A percentile compares a stretch with the other conserved stretches of the same genome.
phyloP scores from a whole-genome alignment of 2,113 vertebrate genomes.

The Ophthalmolycus amberensis region DNA sequence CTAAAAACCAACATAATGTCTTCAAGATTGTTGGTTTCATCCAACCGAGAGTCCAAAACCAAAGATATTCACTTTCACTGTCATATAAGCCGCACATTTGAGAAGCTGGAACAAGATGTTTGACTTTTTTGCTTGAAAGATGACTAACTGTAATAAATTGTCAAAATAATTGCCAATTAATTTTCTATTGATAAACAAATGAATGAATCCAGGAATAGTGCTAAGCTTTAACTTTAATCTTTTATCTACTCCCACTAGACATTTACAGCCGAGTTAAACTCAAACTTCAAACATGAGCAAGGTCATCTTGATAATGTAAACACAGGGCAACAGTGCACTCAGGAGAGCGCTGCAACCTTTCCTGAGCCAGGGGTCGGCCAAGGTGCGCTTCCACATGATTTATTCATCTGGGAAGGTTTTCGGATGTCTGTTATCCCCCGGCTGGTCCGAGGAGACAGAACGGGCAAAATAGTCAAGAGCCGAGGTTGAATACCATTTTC shows the following conservation, averaged over 20 bases:
- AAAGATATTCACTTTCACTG: not conserved
- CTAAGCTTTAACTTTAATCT: not conserved
- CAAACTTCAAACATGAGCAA: constrained; percentile 34
- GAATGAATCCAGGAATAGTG: not conserved
- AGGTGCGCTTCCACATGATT: constrained; percentile 62
- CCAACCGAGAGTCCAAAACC: not conserved
- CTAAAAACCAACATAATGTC: not conserved
- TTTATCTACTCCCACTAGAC: not conserved
- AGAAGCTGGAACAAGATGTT: not conserved
- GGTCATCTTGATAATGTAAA: constrained; percentile 53
- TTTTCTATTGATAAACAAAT: not conserved
- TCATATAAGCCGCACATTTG: not conserved
- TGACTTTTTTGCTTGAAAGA: not conserved
- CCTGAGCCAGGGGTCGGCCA: constrained; percentile 52
- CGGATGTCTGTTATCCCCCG: constrained; percentile 47
- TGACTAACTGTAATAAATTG: not conserved
- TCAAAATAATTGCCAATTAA: not conserved
- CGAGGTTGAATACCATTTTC: constrained; percentile 48
- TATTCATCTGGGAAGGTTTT: constrained; percentile 67
- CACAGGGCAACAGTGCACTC: constrained; percentile 30
- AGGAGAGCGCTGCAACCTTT: constrained; percentile 20
- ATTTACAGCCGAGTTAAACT: constrained; percentile 3
- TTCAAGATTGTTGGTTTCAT: not conserved
- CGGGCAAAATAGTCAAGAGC: constrained; percentile 42
- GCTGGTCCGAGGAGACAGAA: constrained; percentile 34